phyloP scores from a whole-genome alignment of 1,140 invertebrate genomes.

The Drosophila ohnishii region DNA sequence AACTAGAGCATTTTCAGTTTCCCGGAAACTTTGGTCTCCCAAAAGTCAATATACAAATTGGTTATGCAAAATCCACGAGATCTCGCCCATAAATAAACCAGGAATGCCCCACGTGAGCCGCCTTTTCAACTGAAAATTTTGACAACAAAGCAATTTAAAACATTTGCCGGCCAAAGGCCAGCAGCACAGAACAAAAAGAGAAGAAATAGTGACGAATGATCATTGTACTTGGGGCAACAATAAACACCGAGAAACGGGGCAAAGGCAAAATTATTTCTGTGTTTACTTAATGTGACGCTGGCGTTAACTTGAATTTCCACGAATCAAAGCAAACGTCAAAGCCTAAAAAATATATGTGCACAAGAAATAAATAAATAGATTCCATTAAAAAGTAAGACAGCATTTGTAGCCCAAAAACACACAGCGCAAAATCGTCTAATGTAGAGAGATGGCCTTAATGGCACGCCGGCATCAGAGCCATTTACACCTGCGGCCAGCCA shows the following conservation, averaged over 20 bases:
- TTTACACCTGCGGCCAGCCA: conserved; percentile 44
- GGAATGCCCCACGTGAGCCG: conserved; percentile 18
- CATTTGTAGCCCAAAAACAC: conserved; percentile 41
- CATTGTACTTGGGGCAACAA: conserved; percentile 48
- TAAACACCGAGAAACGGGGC: conserved; percentile 26
- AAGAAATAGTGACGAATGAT: conserved; percentile 50
- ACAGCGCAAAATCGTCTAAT: conserved; percentile 22
- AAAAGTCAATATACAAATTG: conserved; percentile 17
- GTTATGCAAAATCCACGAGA: conserved; percentile 38
- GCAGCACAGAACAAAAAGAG: not conserved
- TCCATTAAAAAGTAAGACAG: conserved; percentile 49
- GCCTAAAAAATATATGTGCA: conserved; percentile 36
- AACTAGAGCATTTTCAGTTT: not conserved
- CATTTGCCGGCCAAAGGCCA: conserved; percentile 37
- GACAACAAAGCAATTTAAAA: conserved; percentile 48
- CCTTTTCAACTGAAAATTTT: conserved; percentile 39
- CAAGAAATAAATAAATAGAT: conserved; percentile 55
- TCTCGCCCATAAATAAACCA: conserved; percentile 26
- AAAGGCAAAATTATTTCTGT: conserved; percentile 48
- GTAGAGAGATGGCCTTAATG: conserved; percentile 63
- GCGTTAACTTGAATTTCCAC: conserved; percentile 51
- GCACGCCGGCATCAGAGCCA: conserved; percentile 23
- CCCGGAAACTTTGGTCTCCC: not conserved
- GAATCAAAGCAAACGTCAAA: conserved; percentile 59
- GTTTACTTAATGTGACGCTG: conserved; percentile 57